Base-by-base conservation (phyloP, 2,797 vertebrate genomes). In the Sebastes alutus region DNA sequence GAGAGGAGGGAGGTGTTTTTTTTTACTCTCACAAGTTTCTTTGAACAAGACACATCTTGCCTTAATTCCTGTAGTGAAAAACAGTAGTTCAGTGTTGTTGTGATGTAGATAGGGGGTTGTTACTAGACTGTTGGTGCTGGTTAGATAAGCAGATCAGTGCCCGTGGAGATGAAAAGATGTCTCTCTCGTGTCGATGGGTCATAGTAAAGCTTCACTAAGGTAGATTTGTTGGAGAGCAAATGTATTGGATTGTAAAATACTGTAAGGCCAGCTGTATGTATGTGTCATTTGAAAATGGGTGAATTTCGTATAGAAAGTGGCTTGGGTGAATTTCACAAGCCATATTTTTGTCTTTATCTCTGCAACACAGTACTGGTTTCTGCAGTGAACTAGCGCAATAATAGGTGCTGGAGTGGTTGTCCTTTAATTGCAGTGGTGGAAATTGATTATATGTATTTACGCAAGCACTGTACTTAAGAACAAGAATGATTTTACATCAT, bases 1-100 rank as follows among this genome's bases (percentile, higher is more conserved):
- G 54, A 42, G 14, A n/a, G 35, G 61, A 29, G 42, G 67, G 65
- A 20, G 59, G 6, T n/a, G 30, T 32, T 75, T n/a, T 72, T 46
- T 46, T 18, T 58, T 32, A 80, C 18, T n/a, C 27, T 30, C 29
- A 54, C 46, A 27, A n/a, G 54, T 56, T 62, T 65, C 81, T 90
- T 59, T 84, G 38, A 89, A 87, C 90, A 92, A 84, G 90, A 87
- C 30, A 0, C 12, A 7, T 82, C 90, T 88, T 83, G 88, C 65
- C 69, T 59, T 63, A 10, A 61, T 60, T 59, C 67, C 60, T 13
- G 4, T 2, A 2, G 66, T 68, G 67, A 61, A 23, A 72, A 55
- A 58, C 23, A 77, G 63, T 59, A 27, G 55, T 67, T 66, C 10
- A 11, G 13, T 58, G 29, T 60, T 88, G 85, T 89, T 90, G 82